A percentile compares a stretch with the other conserved stretches of the same genome.
phyloP scores from a whole-genome alignment of 2,113 vertebrate genomes.

The Agapornis roseicollis region DNA sequence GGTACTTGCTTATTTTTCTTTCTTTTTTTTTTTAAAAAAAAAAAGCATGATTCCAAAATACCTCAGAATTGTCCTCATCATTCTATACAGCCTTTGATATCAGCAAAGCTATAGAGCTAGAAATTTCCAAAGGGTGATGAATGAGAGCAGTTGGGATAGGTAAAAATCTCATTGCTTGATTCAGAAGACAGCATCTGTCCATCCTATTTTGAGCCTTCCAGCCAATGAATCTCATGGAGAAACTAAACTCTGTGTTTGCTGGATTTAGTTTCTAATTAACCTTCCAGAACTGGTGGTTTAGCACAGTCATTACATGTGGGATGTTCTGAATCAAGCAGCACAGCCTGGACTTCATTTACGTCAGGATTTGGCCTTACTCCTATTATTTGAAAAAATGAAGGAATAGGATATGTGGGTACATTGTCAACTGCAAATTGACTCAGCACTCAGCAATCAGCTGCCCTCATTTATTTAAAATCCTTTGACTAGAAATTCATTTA shows the following conservation, averaged over 20 bases:
- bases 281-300: not conserved
- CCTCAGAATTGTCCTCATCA: not conserved
- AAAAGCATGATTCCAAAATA: not conserved
- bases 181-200: not conserved
- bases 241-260: not conserved
- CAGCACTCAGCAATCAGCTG: not conserved
- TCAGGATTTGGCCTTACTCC: not conserved
- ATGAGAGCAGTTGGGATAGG: not conserved
- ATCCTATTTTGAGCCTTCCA: not conserved
- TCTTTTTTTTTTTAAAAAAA: not conserved
- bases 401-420: not conserved
- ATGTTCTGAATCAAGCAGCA: not conserved
- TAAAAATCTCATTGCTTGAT: not conserved
- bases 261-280: not conserved
- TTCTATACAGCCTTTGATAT: not conserved
- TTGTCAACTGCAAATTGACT: not conserved
- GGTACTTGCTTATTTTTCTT: no score
- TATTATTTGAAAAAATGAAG: not conserved
- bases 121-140: not conserved
- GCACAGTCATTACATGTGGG: not conserved
- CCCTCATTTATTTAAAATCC: not conserved
- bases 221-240: not conserved
- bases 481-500: not conserved
- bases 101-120: not conserved
- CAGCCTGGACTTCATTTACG: not conserved